These are phyloP conservation scores for Dicaeum eximium DNA, from an alignment of 2,113 vertebrate genomes.

Conservation along the genomic window DNA sequence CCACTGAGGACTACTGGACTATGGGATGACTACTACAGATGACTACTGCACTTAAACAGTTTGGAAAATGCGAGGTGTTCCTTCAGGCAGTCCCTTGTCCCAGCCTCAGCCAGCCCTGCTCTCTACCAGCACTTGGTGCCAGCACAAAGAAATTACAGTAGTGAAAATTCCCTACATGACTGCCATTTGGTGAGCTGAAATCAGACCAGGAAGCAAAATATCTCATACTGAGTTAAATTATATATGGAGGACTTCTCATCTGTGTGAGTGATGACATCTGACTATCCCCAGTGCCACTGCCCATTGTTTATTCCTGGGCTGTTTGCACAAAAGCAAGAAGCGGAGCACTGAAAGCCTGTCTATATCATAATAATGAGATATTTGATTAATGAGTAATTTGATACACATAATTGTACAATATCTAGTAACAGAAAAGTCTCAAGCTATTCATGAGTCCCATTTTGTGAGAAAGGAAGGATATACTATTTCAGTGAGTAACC, in stretches of 20 bases:
- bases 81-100: neutral
- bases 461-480: conserved; percentile 59
- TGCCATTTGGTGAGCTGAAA: neutral
- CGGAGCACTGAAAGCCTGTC: neutral
- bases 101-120: neutral
- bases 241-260: neutral
- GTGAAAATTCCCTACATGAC: neutral
- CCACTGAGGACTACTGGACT: too few relatives aligned
- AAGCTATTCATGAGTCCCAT: conserved; percentile 44
- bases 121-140: neutral
- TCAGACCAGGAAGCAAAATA: conserved; percentile 36
- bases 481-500: conserved; percentile 63
- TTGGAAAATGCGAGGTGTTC: neutral
- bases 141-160: neutral
- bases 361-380: neutral
- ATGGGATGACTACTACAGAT: too few relatives aligned
- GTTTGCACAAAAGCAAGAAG: neutral
- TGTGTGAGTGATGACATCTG: neutral
- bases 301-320: neutral
- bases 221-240: conserved; percentile 21
- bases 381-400: conserved; percentile 56
- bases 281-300: neutral
- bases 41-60: neutral
- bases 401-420: conserved; percentile 44
- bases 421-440: conserved; percentile 65